phyloP scores from a whole-genome alignment of 30 jellyfish, hydroid and myxozoan species.

The Sanderia malayensis region DNA sequence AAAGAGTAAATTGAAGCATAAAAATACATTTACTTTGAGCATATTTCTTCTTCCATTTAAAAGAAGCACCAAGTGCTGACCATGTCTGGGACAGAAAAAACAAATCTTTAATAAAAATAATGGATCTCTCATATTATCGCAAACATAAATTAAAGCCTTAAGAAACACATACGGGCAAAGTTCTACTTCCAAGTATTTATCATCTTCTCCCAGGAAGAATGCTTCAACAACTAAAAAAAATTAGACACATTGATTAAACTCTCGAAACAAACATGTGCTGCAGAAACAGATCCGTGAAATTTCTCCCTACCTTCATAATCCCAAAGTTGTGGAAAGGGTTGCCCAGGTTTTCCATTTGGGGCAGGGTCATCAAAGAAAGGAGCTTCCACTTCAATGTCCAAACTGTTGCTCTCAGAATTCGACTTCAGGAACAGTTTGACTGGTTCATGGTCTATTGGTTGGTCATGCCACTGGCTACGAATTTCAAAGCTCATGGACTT shows the following conservation, averaged over 20 bases:
- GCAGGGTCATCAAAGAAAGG: constrained; percentile 89
- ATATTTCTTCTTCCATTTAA: constrained; percentile 85
- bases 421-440: constrained; percentile 28
- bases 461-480: constrained; percentile 75
- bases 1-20: no score
- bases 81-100: constrained; percentile 68
- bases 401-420: not conserved
- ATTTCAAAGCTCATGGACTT: constrained; percentile 40
- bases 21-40: constrained; percentile 83
- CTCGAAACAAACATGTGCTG: no score
- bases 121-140: no score
- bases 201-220: constrained; percentile 79
- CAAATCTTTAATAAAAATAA: no score
- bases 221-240: constrained; percentile 75
- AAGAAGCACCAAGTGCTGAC: constrained; percentile 86
- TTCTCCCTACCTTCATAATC: constrained; percentile 99
- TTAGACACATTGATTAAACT: no score
- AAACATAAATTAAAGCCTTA: no score
- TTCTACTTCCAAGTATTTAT: constrained; percentile 83
- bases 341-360: constrained; percentile 82
- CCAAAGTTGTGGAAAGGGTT: constrained; percentile 85
- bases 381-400: constrained; percentile 49
- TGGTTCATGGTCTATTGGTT: constrained; percentile 64
- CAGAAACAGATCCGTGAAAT: no score
- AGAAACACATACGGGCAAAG: constrained; percentile 92